Conservation (phyloP, 2,797 vertebrate species). For the Corythornis leucogaster region DNA sequence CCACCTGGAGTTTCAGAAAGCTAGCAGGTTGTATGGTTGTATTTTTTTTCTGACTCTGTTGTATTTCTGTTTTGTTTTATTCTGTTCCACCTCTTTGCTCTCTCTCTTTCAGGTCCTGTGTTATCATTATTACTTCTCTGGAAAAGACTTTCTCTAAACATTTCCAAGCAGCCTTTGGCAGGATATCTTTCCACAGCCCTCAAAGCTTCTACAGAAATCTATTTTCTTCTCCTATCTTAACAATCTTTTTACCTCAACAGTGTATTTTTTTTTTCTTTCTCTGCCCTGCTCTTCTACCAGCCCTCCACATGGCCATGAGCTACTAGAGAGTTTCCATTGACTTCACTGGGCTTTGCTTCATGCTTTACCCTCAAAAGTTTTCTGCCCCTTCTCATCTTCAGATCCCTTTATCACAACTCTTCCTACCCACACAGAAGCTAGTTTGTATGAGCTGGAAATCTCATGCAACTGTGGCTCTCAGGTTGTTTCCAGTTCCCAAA, state of each 20-base stretch:
- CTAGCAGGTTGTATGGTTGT: not conserved
- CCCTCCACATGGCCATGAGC: not conserved
- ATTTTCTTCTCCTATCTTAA: not conserved
- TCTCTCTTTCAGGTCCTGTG: not conserved
- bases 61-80: not conserved
- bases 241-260: not conserved
- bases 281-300: not conserved
- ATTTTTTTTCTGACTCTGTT: not conserved
- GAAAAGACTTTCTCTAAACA: constrained; percentile 13
- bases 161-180: constrained; percentile 3
- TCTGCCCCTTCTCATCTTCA: constrained; percentile 33
- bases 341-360: not conserved
- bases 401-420: not conserved
- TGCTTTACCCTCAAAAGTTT: not conserved
- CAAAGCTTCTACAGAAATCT: not conserved
- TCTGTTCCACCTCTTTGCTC: not conserved
- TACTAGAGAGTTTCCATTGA: constrained; percentile 44
- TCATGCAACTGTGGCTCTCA: not conserved
- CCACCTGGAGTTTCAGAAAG: not conserved
- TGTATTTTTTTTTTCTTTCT: not conserved
- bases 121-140: not conserved
- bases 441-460: constrained; percentile 17
- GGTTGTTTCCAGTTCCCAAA: constrained; percentile 14
- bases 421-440: constrained; percentile 35
- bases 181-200: not conserved